Conservation (phyloP, 2,888 invertebrate species). For the Imbricaverruca yamaguchii region DNA sequence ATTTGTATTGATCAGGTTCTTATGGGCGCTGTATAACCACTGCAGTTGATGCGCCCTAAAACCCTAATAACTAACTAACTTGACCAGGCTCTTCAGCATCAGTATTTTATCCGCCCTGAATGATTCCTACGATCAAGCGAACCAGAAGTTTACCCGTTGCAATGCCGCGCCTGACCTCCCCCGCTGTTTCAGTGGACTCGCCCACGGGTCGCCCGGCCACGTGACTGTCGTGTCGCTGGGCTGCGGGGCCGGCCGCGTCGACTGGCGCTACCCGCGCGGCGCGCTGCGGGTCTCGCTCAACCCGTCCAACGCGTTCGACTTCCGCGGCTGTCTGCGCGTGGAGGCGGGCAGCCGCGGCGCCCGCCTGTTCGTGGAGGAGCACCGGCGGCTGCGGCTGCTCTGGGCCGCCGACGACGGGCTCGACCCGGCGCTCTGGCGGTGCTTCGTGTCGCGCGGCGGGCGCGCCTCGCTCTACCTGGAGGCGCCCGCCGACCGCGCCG, state of each 20-base stretch:
- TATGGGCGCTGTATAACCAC: too few relatives aligned
- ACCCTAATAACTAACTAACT: too few relatives aligned
- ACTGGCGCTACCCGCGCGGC: constrained; percentile 68
- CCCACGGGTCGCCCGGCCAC: constrained; percentile 50
- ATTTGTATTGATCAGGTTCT: too few relatives aligned
- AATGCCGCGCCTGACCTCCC: too few relatives aligned
- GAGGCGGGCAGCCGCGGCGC: constrained; percentile 42
- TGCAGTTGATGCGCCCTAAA: too few relatives aligned
- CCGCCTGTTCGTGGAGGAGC: constrained; percentile 58
- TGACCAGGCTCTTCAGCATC: too few relatives aligned
- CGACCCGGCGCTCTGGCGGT: constrained; percentile 37
- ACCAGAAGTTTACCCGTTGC: too few relatives aligned
- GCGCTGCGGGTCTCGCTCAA: constrained; percentile 58
- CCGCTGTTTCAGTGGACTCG: constrained; percentile 29
- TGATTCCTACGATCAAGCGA: too few relatives aligned
- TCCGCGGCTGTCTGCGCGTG: constrained; percentile 61
- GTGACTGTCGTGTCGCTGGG: constrained; percentile 63
- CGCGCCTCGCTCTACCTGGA: constrained; percentile 61
- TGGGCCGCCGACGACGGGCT: constrained; percentile 51
- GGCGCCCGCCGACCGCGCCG: constrained; percentile 37
- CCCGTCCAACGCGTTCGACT: constrained; percentile 51
- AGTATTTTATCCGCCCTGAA: too few relatives aligned
- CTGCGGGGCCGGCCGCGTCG: constrained; percentile 61
- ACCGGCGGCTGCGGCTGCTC: constrained; percentile 51
- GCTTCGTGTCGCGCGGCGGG: constrained; percentile 57